Evolutionary conservation across 2,888 invertebrate genomes (phyloP).

Genomic region (Flabesymbios commensalis): DNA sequence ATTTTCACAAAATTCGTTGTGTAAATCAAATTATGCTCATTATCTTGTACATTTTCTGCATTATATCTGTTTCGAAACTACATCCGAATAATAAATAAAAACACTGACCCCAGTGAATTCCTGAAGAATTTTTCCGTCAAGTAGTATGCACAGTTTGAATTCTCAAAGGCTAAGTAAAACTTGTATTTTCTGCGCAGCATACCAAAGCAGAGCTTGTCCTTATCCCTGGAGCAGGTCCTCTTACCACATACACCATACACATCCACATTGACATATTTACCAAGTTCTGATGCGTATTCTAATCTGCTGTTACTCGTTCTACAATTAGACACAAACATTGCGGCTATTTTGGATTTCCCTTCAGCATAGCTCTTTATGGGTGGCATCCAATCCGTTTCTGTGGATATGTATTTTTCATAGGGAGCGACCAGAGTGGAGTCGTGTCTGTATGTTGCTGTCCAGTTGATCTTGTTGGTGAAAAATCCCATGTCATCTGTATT

Average conservation of each 20-base stretch:
- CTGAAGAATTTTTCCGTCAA: constrained; percentile 35
- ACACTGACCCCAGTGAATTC: constrained; percentile 23
- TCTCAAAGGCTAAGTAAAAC: constrained; percentile 37
- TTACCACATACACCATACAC: constrained; percentile 70
- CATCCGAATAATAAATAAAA: too few relatives aligned
- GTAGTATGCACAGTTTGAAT: constrained; percentile 36
- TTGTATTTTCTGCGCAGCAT: constrained; percentile 21
- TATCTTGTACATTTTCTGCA: too few relatives aligned
- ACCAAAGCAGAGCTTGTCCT: constrained; percentile 12
- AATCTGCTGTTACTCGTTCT: constrained; percentile 87
- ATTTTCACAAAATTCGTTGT: too few relatives aligned
- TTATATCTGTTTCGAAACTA: too few relatives aligned
- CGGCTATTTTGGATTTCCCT: constrained; percentile 90
- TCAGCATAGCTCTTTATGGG: constrained; percentile 64
- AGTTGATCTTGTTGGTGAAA: too few relatives aligned
- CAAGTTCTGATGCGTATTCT: constrained; percentile 82
- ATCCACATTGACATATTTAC: constrained; percentile 74
- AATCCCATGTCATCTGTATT: too few relatives aligned
- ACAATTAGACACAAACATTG: constrained; percentile 98
- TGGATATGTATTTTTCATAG: too few relatives aligned
- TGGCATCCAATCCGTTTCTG: too few relatives aligned
- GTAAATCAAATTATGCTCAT: too few relatives aligned
- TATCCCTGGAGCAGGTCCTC: constrained; percentile 69
- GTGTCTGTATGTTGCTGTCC: too few relatives aligned
- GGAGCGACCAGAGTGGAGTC: too few relatives aligned